Percentiles rank a stretch among this genome's conserved stretches.
Evolutionary conservation across 2,888 invertebrate genomes (phyloP).

Genomic region (Rhabditoides inermis): DNA sequence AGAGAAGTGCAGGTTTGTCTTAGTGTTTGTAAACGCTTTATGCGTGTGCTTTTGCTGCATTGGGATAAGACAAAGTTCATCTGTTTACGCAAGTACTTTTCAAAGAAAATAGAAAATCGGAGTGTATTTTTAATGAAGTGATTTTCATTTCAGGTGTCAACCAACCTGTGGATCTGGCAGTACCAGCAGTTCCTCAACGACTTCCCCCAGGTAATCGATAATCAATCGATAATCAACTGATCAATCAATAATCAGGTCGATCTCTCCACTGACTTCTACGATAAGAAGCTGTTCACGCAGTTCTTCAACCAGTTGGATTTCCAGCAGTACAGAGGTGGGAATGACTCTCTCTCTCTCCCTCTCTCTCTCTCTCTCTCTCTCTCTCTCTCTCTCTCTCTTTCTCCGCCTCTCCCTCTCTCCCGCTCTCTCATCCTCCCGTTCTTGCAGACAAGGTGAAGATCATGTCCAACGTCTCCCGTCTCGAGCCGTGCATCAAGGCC

Average conservation of each 20-base stretch:
- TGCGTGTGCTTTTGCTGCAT: too few species aligned
- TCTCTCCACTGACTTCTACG: slow-evolving; percentile 42
- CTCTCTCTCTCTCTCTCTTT: not conserved
- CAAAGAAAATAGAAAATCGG: too few species aligned
- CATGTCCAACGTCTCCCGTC: slow-evolving; percentile 34
- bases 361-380: not conserved
- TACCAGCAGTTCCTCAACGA: slow-evolving; percentile 50
- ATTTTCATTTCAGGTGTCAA: slow-evolving; percentile 18
- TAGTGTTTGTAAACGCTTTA: too few species aligned
- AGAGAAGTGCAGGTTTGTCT: too few species aligned
- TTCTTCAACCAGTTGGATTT: slow-evolving; percentile 50
- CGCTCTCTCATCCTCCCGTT: not conserved
- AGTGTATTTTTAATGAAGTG: not conserved
- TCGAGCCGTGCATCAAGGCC: slow-evolving; percentile 46
- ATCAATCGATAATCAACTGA: not conserved
- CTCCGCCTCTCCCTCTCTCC: not conserved
- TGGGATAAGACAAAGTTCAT: not conserved
- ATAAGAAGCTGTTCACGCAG: slow-evolving; percentile 39
- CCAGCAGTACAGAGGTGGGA: slow-evolving; percentile 40
- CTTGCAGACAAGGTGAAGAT: slow-evolving; percentile 44
- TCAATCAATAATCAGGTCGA: not conserved
- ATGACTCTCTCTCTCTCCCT: not conserved
- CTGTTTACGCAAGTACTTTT: not conserved
- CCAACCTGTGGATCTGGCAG: slow-evolving; percentile 48
- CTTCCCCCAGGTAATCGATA: slow-evolving; percentile 45